A percentile compares a stretch with the other conserved stretches of the same genome.
Conservation (phyloP, 1,140 invertebrate genomes). For the Macrosteles quadrilineatus region DNA sequence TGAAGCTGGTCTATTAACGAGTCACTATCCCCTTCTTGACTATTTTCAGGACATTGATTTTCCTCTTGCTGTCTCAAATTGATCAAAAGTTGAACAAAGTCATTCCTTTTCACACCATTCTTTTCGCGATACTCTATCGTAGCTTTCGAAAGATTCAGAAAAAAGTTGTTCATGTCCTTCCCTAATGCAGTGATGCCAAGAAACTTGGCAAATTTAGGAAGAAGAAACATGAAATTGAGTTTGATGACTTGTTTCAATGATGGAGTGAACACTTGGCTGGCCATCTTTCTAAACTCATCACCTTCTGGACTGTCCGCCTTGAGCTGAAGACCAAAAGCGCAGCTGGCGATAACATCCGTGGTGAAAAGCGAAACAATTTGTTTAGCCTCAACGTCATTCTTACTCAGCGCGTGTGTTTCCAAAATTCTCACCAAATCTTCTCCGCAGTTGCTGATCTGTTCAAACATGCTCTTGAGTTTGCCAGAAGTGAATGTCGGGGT, state of each 20-base stretch:
- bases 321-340: slow-evolving; percentile 63
- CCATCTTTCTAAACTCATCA: slow-evolving; percentile 54
- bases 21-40: background rate
- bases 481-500: slow-evolving; percentile 63
- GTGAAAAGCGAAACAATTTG: slow-evolving; percentile 61
- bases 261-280: slow-evolving; percentile 39
- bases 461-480: slow-evolving; percentile 50
- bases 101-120: slow-evolving; percentile 51
- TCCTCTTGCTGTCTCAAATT: slow-evolving; percentile 36
- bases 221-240: slow-evolving; percentile 1
- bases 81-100: slow-evolving; percentile 48
- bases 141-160: slow-evolving; percentile 42
- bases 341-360: slow-evolving; percentile 63
- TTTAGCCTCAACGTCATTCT: slow-evolving; percentile 53
- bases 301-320: slow-evolving; percentile 57
- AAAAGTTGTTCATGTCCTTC: slow-evolving; percentile 42
- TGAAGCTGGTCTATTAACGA: background rate
- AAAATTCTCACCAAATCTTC: slow-evolving; percentile 47
- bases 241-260: slow-evolving; percentile 20
- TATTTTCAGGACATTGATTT: background rate
- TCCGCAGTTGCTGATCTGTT: slow-evolving; percentile 49
- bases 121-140: slow-evolving; percentile 51
- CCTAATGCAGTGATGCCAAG: background rate
- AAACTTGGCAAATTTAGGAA: slow-evolving; percentile 17
- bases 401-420: slow-evolving; percentile 38